phyloP scores from a whole-genome alignment of 23 tunicate genomes.

The Halocynthia roretzi region DNA sequence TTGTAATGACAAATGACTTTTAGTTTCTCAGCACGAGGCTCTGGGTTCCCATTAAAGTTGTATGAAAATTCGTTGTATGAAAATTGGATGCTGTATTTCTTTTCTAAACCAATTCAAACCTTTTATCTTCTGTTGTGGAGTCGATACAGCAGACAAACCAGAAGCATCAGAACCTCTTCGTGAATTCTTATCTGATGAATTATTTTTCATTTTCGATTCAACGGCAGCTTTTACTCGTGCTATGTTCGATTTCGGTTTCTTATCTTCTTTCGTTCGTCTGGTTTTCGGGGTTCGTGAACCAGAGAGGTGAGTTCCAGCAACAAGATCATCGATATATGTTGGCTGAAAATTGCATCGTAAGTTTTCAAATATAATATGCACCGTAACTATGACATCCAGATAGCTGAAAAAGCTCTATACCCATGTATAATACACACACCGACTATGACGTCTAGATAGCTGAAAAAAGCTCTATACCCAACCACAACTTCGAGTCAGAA shows the following conservation, averaged over 20 bases:
- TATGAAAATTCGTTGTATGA: too few relatives aligned
- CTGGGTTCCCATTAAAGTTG: too few relatives aligned
- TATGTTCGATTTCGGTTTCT: slow-evolving; percentile 15
- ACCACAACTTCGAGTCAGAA: too few relatives aligned
- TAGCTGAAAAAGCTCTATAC: too few relatives aligned
- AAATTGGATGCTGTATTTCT: background rate
- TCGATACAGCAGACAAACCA: slow-evolving; percentile 12
- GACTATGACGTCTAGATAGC: too few relatives aligned
- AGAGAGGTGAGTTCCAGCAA: slow-evolving; percentile 18
- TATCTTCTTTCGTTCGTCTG: slow-evolving; percentile 8
- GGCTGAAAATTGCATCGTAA: background rate
- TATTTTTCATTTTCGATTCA: slow-evolving; percentile 11
- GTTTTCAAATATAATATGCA: too few relatives aligned
- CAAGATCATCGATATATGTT: slow-evolving; percentile 17
- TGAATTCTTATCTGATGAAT: background rate
- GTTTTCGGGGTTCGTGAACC: slow-evolving; percentile 28
- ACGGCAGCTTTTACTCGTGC: slow-evolving; percentile 25
- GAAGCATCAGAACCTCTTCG: slow-evolving; percentile 22
- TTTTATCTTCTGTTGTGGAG: slow-evolving; percentile 1
- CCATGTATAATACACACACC: too few relatives aligned
- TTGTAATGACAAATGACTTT: too few relatives aligned
- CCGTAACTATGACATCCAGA: too few relatives aligned
- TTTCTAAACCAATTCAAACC: background rate
- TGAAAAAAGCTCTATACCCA: too few relatives aligned
- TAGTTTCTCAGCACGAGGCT: too few relatives aligned